These are phyloP conservation scores for Lordiphosa fenestrarum DNA, from an alignment of 2,888 invertebrate species.

Conservation along the genomic window DNA sequence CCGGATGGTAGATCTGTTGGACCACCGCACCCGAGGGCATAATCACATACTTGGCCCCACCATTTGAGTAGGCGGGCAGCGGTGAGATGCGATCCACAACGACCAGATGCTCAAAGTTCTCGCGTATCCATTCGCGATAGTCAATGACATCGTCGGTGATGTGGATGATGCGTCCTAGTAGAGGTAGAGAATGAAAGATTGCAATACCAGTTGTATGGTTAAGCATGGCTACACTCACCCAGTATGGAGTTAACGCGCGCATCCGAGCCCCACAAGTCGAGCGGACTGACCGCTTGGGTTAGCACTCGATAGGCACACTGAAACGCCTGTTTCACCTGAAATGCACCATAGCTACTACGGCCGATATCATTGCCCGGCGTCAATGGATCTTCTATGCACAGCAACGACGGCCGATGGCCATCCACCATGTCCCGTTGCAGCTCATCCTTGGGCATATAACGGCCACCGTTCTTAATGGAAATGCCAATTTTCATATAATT, in stretches of 20 bases:
- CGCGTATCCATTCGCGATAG: slow-evolving; percentile 82
- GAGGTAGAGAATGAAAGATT: neutral
- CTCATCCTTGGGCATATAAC: slow-evolving; percentile 96
- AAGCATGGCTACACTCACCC: slow-evolving; percentile 51
- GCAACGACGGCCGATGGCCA: slow-evolving; percentile 94
- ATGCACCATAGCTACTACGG: slow-evolving; percentile 92
- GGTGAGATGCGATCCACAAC: slow-evolving; percentile 73
- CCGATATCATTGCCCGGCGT: slow-evolving; percentile 98
- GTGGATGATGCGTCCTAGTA: slow-evolving; percentile 90
- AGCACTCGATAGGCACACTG: slow-evolving; percentile 96
- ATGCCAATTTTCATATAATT: slow-evolving; percentile 94
- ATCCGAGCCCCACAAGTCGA: slow-evolving; percentile 82
- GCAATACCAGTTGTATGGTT: too few relatives aligned
- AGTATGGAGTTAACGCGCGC: slow-evolving; percentile 85
- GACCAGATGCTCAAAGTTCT: slow-evolving; percentile 78
- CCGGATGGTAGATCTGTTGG: slow-evolving; percentile 64
- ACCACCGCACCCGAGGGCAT: slow-evolving; percentile 66
- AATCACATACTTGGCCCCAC: slow-evolving; percentile 69
- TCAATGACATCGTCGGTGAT: slow-evolving; percentile 95
- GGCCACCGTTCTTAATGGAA: slow-evolving; percentile 94
- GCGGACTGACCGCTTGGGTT: slow-evolving; percentile 86
- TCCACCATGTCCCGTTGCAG: slow-evolving; percentile 96
- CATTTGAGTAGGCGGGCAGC: slow-evolving; percentile 57
- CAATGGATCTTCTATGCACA: slow-evolving; percentile 99
- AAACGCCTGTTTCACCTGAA: slow-evolving; percentile 93